These are phyloP conservation scores for Agapornis canus DNA, from an alignment of 2,797 vertebrate genomes.

Conservation along the genomic window DNA sequence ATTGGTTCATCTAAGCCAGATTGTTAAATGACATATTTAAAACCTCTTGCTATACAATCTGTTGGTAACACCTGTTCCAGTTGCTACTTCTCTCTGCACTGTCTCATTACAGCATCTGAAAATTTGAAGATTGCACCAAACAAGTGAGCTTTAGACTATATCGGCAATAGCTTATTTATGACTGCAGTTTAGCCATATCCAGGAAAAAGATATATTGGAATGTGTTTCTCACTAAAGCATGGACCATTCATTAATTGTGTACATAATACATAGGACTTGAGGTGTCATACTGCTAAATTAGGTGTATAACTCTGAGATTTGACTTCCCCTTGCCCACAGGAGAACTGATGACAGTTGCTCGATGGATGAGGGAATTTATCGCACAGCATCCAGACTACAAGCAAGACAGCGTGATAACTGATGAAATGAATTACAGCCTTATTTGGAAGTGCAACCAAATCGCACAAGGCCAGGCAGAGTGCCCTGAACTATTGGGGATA, in stretches of 20 bases:
- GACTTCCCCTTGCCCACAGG: slow-evolving; percentile 74
- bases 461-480: slow-evolving; percentile 86
- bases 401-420: slow-evolving; percentile 92
- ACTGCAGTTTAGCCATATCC: not conserved
- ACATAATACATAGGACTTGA: not conserved
- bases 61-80: not conserved
- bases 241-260: not conserved
- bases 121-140: not conserved
- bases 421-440: slow-evolving; percentile 95
- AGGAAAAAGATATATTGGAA: not conserved
- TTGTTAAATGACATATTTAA: not conserved
- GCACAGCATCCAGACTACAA: slow-evolving; percentile 91
- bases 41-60: not conserved
- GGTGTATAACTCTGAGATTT: not conserved
- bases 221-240: not conserved
- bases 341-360: slow-evolving; percentile 95
- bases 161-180: not conserved
- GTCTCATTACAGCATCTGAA: not conserved
- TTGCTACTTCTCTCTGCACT: not conserved
- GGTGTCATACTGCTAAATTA: not conserved
- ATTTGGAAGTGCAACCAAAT: slow-evolving; percentile 89
- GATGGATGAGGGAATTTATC: slow-evolving; percentile 96
- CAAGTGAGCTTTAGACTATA: not conserved
- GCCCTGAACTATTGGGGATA: slow-evolving; percentile 91
- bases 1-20: not conserved